These are phyloP conservation scores for Scaeva pyrastri DNA, from an alignment of 2,888 invertebrate genomes.

Conservation along the genomic window DNA sequence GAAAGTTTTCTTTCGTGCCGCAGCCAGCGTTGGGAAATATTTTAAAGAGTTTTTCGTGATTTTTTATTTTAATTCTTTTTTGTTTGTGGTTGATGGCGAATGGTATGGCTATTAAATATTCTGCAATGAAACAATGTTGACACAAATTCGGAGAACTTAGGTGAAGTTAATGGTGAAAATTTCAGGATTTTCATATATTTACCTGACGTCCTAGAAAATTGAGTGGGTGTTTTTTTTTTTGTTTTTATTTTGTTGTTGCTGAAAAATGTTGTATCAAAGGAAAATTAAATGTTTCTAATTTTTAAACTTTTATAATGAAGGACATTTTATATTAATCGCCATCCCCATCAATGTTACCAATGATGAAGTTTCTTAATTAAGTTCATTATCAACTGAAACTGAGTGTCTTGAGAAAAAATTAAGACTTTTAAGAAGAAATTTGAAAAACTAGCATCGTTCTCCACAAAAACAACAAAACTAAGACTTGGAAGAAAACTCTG, in stretches of 20 bases:
- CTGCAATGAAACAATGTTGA: background rate
- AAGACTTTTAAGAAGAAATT: no score
- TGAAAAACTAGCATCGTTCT: no score
- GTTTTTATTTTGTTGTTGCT: no score
- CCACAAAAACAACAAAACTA: no score
- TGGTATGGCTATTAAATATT: background rate
- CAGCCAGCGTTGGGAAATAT: background rate
- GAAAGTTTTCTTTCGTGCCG: slow-evolving; percentile 1
- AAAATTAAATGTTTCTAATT: no score
- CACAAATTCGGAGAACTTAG: background rate
- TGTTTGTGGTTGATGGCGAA: background rate
- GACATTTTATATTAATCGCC: background rate
- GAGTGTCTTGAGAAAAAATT: background rate
- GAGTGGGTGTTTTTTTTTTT: no score
- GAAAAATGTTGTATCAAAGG: background rate
- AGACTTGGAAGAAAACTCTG: background rate
- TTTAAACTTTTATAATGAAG: background rate
- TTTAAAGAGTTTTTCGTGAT: slow-evolving; percentile 1
- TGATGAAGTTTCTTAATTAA: background rate
- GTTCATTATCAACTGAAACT: background rate
- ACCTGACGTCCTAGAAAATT: background rate
- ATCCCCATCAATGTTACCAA: background rate
- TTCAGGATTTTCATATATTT: background rate
- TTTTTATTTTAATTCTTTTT: no score
- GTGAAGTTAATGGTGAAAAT: background rate